Conservation (phyloP, 2,888 invertebrate species). For the Liopterus haemorrhoidalis region DNA sequence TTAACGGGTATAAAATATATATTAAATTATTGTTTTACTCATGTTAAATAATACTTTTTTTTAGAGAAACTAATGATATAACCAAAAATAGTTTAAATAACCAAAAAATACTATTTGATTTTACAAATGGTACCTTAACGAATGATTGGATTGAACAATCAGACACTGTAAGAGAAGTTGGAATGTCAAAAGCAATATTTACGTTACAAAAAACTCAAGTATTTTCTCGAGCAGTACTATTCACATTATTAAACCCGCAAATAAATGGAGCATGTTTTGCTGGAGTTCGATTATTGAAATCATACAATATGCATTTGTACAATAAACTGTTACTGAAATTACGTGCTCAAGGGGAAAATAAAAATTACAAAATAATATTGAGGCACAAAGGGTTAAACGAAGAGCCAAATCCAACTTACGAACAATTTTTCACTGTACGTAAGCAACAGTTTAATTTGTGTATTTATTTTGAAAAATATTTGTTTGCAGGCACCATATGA, state of each 20-base stretch:
- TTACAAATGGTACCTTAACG: conserved; percentile 49
- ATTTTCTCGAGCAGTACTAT: conserved; percentile 58
- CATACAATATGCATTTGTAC: conserved; percentile 49
- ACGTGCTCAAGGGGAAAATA: conserved; percentile 55
- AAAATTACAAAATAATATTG: conserved; percentile 56
- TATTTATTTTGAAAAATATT: conserved; percentile 9
- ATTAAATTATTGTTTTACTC: conserved; percentile 8
- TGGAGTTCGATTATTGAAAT: conserved; percentile 50
- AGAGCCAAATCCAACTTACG: conserved; percentile 56
- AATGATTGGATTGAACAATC: conserved; percentile 58
- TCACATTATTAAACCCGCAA: conserved; percentile 60
- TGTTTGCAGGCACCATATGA: conserved; percentile 49
- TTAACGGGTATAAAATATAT: conserved; percentile 13
- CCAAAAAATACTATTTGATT: conserved; percentile 50
- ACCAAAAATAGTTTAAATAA: no score
- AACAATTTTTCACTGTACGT: conserved; percentile 48
- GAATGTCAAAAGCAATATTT: conserved; percentile 60
- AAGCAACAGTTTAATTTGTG: conserved; percentile 41
- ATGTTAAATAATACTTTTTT: conserved; percentile 5
- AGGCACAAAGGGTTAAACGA: conserved; percentile 53
- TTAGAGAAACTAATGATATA: no score
- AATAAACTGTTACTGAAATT: conserved; percentile 50
- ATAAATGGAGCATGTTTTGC: conserved; percentile 64
- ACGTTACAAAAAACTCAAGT: conserved; percentile 54
- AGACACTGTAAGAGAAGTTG: conserved; percentile 58